Conservation (phyloP, 1,140 invertebrate species). For the Anastrepha ludens region DNA sequence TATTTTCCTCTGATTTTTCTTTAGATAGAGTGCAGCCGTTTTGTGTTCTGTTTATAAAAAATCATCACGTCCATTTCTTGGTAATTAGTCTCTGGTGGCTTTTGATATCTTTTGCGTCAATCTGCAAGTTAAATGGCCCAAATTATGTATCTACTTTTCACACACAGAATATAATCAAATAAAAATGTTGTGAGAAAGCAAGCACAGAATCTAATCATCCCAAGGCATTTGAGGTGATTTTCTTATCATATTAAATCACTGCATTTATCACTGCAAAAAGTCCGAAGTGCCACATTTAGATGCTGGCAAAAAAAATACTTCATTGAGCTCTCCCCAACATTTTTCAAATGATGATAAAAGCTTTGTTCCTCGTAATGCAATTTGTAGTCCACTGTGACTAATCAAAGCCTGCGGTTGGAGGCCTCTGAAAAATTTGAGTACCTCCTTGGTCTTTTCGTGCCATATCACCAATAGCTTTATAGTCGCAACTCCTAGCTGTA, state of each 20-base stretch:
- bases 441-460: too few relatives aligned
- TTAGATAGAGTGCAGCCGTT: background rate
- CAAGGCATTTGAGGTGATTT: background rate
- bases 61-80: constrained; percentile 35
- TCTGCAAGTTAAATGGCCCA: constrained; percentile 35
- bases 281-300: too few relatives aligned
- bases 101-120: background rate
- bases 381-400: too few relatives aligned
- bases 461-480: too few relatives aligned
- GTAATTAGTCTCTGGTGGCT: constrained; percentile 37
- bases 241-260: background rate
- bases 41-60: background rate
- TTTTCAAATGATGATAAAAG: too few relatives aligned
- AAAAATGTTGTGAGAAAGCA: background rate
- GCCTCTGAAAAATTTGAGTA: too few relatives aligned
- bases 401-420: too few relatives aligned
- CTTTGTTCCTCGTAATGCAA: too few relatives aligned
- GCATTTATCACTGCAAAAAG: background rate
- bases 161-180: background rate
- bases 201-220: background rate
- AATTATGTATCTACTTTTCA: background rate
- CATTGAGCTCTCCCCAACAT: too few relatives aligned
- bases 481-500: too few relatives aligned
- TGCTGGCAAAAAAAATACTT: too few relatives aligned
- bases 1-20: constrained; percentile 8